Evolutionary conservation across 2,113 vertebrate genomes (phyloP).

Genomic region (Pelecanus crispus): DNA sequence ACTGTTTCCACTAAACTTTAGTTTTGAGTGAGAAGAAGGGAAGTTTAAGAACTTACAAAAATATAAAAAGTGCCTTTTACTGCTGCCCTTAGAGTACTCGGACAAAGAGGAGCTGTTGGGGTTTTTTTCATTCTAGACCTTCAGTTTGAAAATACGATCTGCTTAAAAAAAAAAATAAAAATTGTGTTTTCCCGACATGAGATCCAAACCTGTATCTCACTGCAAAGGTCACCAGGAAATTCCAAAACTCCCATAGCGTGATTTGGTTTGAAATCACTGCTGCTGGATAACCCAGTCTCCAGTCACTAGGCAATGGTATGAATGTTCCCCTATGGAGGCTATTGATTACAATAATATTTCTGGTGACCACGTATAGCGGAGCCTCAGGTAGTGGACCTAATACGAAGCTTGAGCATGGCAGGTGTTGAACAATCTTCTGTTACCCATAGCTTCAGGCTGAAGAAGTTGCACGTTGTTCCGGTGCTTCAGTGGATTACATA

Average conservation of each 20-base stretch:
- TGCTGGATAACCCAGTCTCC: background rate
- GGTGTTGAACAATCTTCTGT: background rate
- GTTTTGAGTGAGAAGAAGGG: background rate
- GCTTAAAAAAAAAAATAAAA: background rate
- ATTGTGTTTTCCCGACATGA: rapidly evolving
- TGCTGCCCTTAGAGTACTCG: background rate
- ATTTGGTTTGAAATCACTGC: background rate
- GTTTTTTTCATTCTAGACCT: background rate
- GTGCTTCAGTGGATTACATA: background rate
- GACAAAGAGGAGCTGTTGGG: background rate
- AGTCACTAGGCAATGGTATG: no score
- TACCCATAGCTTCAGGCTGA: background rate
- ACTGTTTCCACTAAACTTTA: background rate
- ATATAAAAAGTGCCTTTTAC: background rate
- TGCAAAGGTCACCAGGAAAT: background rate
- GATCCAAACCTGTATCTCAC: background rate
- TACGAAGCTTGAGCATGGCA: background rate
- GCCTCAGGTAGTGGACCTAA: no score
- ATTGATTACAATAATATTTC: background rate
- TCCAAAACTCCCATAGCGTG: rapidly evolving
- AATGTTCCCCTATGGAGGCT: background rate
- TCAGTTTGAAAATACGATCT: background rate
- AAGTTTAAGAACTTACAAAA: background rate
- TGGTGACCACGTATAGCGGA: background rate
- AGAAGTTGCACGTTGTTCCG: background rate